Conservation (phyloP, 2,797 vertebrate species). For the Poeciliopsis gracilis region DNA sequence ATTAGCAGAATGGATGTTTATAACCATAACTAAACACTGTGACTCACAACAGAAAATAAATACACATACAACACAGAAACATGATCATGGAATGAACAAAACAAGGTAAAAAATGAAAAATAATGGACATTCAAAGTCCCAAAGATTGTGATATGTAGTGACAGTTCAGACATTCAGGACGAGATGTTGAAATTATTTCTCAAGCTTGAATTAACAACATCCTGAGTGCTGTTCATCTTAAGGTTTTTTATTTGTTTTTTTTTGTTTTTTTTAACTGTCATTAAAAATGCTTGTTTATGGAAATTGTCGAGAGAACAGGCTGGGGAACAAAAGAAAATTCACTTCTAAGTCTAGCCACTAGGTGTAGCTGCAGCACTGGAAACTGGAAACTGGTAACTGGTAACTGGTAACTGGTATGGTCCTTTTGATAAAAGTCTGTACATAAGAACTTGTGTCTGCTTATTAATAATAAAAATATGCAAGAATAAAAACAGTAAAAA, state of each 20-base stretch:
- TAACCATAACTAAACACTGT: not conserved
- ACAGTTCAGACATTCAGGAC: not conserved
- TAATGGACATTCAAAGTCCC: not conserved
- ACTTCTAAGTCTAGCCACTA: slow-evolving; percentile 29
- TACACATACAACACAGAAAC: too few species aligned
- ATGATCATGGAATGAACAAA: not conserved
- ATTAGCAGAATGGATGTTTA: not conserved
- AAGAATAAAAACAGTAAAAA: not conserved
- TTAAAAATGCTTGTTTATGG: not conserved
- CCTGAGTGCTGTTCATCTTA: not conserved
- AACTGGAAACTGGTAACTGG: not conserved
- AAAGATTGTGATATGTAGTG: not conserved
- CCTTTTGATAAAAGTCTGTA: not conserved
- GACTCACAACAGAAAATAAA: too few species aligned
- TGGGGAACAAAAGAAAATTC: not conserved
- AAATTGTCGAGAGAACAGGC: not conserved
- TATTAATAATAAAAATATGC: not conserved
- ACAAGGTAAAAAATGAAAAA: not conserved
- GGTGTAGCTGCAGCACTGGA: slow-evolving; percentile 37
- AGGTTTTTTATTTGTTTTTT: too few species aligned
- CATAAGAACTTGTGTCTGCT: not conserved
- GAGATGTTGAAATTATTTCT: not conserved
- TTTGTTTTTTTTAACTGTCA: not conserved
- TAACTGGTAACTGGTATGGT: not conserved
- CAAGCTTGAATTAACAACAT: not conserved